Percentiles rank a stretch among this genome's conserved stretches.
These are phyloP conservation scores for Sula dactylatra DNA, from an alignment of 2,113 vertebrate species.

Conservation along the genomic window DNA sequence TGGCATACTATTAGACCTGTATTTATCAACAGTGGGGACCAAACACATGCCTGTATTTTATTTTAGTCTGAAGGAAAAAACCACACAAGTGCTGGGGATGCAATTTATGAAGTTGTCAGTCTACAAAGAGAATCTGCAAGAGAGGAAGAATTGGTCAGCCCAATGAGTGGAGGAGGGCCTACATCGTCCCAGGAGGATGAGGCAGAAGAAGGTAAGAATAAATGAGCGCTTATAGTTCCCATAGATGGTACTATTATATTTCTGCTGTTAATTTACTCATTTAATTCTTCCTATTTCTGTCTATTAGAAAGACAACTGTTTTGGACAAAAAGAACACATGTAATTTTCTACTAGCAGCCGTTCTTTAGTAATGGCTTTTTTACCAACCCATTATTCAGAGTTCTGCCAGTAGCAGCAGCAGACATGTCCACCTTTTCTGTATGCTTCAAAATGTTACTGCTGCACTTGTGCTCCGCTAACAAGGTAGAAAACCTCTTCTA, in stretches of 20 bases:
- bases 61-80: conserved; percentile 81
- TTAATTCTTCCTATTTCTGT: background rate
- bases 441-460: background rate
- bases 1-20: background rate
- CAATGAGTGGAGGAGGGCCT: conserved; percentile 72
- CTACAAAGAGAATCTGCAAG: conserved; percentile 88
- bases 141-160: conserved; percentile 73
- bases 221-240: background rate
- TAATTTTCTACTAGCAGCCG: background rate
- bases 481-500: background rate
- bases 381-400: background rate
- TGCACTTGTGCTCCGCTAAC: background rate
- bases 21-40: background rate
- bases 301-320: background rate
- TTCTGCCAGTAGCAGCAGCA: background rate
- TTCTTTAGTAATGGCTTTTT: background rate
- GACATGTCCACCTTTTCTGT: background rate
- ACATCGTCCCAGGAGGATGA: conserved; percentile 88
- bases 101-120: conserved; percentile 92
- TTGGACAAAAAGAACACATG: background rate
- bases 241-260: background rate
- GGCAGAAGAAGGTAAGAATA: conserved; percentile 86
- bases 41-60: background rate
- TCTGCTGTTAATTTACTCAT: background rate
- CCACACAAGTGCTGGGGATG: conserved; percentile 80